Base-by-base conservation (phyloP, 2,888 invertebrate genomes). In the Amblyjoppa fuscipennis region DNA sequence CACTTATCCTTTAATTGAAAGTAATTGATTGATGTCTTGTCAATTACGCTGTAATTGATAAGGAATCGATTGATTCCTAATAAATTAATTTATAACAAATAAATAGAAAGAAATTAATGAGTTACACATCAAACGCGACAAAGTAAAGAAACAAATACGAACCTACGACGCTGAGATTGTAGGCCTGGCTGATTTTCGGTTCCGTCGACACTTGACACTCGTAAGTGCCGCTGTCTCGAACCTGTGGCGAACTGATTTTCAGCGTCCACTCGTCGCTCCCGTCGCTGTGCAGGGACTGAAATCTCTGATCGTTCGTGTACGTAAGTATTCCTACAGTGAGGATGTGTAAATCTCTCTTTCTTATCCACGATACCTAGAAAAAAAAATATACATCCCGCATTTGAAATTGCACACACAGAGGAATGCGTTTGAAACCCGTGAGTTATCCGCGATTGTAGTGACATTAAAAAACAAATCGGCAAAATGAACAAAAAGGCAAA, bases 121-220 rank as follows among this genome's bases (percentile, higher is more conserved):
- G 3, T 16, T 13, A 3, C 45, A 45, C 45, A 45, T 45, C n/a
- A 11, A 64, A 20, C 7, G 49, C 61, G 7, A 34, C 11, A 38
- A 45, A 38, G 13, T 25, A n/a, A 34, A 25, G 0, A 45, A 68
- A 13, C 1, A 34, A 28, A 59, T 77, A 95, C 97, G 95, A 92
- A 97, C 97, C 97, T 87, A 97, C 97, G 91, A 97, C 97, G 91
- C 96, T 97, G 85, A 97, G 95, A 89, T 96, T 95, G 93, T 97
- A 97, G 34, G 96, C 96, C 93, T 96, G 96, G 90, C 96, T 97
- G 91, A 97, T 97, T 94, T 97, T 97, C 78, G 97, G 97, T 93
- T 97, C 97, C 13, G 97, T 97, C 93, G 96, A 96, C 87, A 97
- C 96, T 94, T 97, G 97, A 93, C 97, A 97, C 94, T 97, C 97